These are phyloP conservation scores for Nanger granti DNA, from an alignment of 2,113 vertebrate genomes.

Conservation along the genomic window DNA sequence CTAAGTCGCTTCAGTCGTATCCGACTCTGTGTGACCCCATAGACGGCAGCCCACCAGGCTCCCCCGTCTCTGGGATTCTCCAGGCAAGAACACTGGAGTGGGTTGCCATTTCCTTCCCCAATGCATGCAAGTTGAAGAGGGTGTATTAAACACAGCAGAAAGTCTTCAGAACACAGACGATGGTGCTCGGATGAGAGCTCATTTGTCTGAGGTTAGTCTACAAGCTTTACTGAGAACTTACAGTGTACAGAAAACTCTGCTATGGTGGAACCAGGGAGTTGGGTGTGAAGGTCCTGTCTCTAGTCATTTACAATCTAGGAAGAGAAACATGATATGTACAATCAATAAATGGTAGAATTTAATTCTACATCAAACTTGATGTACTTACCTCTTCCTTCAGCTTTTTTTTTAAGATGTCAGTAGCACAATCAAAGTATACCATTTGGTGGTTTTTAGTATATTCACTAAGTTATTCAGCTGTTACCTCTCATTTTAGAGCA, in stretches of 20 bases:
- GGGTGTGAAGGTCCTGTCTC: neutral
- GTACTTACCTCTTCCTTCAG: neutral
- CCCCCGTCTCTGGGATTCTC: too few species aligned
- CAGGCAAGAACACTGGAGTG: too few species aligned
- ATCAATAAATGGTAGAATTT: neutral
- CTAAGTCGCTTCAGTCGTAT: too few species aligned
- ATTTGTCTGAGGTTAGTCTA: neutral
- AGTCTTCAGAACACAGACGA: neutral
- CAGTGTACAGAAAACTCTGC: neutral
- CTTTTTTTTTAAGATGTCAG: neutral
- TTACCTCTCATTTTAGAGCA: neutral
- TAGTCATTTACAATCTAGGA: neutral
- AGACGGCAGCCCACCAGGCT: too few species aligned
- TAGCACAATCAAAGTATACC: neutral
- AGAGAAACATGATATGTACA: neutral
- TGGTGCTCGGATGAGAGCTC: rapidly evolving
- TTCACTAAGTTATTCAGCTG: neutral
- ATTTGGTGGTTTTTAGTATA: neutral
- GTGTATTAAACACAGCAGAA: neutral
- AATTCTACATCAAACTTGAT: neutral
- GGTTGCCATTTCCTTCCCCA: too few species aligned
- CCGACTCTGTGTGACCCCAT: too few species aligned
- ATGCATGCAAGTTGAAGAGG: too few species aligned
- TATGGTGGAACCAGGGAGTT: rapidly evolving
- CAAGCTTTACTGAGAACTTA: neutral